Conservation (phyloP, 2,113 vertebrate genomes). For the Dryoscopus gambensis region DNA sequence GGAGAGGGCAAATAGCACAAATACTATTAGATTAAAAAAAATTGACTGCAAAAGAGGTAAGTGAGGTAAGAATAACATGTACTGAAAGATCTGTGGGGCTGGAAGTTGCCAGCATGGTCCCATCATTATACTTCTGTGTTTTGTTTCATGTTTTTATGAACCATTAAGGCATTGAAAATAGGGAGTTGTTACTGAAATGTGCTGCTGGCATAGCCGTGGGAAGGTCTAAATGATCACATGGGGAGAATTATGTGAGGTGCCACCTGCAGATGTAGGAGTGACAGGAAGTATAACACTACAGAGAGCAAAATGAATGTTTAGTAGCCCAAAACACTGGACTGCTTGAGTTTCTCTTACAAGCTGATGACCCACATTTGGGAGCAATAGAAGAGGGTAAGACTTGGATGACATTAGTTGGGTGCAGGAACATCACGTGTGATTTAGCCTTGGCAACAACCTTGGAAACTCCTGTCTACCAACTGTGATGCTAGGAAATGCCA, state of each 20-base stretch:
- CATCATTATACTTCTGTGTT: neutral
- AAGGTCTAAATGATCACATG: neutral
- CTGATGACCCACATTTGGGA: neutral
- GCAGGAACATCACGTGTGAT: neutral
- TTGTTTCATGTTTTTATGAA: neutral
- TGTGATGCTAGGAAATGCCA: neutral
- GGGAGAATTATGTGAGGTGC: neutral
- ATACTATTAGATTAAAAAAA: neutral
- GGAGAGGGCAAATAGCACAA: neutral
- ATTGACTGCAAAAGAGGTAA: neutral
- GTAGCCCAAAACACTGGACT: neutral
- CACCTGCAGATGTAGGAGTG: neutral
- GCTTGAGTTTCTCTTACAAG: neutral
- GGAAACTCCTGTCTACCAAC: neutral
- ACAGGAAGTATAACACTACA: neutral
- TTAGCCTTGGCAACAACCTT: neutral
- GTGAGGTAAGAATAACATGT: neutral
- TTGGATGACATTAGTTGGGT: neutral
- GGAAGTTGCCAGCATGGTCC: neutral
- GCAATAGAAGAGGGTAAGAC: neutral
- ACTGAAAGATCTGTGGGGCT: neutral
- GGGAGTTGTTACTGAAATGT: neutral
- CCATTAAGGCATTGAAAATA: neutral
- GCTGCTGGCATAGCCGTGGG: neutral
- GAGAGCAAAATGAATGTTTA: neutral